phyloP scores from a whole-genome alignment of 35 echinoderm and acorn worm species.

The Hemicentrotus pulcherrimus region DNA sequence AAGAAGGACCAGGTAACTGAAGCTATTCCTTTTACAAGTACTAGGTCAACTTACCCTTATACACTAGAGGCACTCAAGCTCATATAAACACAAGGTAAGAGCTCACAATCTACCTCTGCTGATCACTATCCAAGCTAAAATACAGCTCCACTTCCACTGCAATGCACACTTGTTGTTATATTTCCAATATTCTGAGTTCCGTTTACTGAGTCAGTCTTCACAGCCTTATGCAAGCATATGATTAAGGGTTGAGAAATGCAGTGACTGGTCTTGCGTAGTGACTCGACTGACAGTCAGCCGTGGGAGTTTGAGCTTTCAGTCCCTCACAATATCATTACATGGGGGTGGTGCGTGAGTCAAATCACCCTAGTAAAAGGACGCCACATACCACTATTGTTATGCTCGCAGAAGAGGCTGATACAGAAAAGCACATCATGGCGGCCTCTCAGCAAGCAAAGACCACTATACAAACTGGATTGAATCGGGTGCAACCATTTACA shows the following conservation, averaged over 20 bases:
- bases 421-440: conserved; percentile 9
- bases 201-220: neutral
- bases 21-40: neutral
- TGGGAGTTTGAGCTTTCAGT: neutral
- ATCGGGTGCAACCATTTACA: neutral
- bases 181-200: neutral
- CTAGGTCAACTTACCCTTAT: conserved; percentile 10
- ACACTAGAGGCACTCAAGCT: conserved; percentile 8
- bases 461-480: conserved; percentile 18
- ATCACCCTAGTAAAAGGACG: neutral
- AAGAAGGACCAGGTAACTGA: neutral
- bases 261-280: neutral
- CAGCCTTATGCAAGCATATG: neutral
- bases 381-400: neutral
- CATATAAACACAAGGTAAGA: conserved; percentile 4
- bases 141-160: neutral
- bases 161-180: conserved; percentile 12
- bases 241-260: neutral
- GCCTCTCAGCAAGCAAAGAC: neutral
- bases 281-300: neutral
- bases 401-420: neutral
- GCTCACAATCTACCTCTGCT: neutral
- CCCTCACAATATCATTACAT: conserved; percentile 10
- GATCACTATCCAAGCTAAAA: conserved; percentile 1
- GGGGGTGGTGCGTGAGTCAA: neutral